Evolutionary conservation across 1,140 invertebrate genomes (phyloP), one percentile per base, ranked within the genome.

Genomic region (Drosophila albomicans): DNA sequence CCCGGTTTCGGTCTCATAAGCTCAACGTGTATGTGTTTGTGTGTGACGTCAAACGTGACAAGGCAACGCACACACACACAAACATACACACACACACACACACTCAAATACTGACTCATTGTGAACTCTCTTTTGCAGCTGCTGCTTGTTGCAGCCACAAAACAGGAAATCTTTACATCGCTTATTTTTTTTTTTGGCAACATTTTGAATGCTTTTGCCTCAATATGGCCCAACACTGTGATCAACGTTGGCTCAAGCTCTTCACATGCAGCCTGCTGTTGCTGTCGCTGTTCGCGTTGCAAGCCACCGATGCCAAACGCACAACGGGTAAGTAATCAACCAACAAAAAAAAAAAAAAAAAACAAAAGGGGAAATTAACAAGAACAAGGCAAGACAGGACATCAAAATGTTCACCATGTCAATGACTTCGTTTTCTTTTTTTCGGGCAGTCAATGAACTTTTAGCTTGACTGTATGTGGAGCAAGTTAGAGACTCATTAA

Each of bases 191-290:
- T 15, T 81, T 86, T 86, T 82, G 82, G 82, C 82, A 82, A 81
- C 74, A 58, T 65, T 74, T 76, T 82, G 73, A 72, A 84, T 89
- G 84, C 85, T 54, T 75, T 43, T 41, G 32, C 41, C 51, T 35
- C 85, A 78, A 84, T 41, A 88, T 88, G 84, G 74, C 67, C 15
- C 80, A 82, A 16, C 74, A 84, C 63, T 89, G 79, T 88, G 85
- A 88, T 84, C 77, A 88, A 84, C 84, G 84, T 70, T 88, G 84
- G 84, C 84, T 88, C 54, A 88, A 84, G 46, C 78, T 88, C 54
- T 88, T 88, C 69, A 63, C 85, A 51, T 51, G 79, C 76, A 56
- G 76, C 71, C 79, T 79, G 49, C 46, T 82, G 66, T 54, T 84
- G 46, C 25, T 78, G 59, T 61, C 51, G 64, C 76, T 79, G 77